Conservation (phyloP, 2,797 vertebrate genomes). For the Anabacerthia variegaticeps region DNA sequence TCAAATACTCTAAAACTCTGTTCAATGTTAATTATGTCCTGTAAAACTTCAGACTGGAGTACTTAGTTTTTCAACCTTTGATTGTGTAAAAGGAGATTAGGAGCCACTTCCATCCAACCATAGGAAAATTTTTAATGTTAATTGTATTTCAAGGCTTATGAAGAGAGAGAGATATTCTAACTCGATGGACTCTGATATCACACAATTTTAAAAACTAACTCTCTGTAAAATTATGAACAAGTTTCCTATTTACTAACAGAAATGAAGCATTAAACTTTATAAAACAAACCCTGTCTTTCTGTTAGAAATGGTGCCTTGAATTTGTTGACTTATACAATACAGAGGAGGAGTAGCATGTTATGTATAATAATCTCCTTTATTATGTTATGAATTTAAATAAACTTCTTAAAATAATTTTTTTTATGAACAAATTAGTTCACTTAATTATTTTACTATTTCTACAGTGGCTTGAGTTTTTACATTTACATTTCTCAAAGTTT, state of each 20-base stretch:
- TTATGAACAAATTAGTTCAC: accelerated
- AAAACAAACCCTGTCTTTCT: neutral
- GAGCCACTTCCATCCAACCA: neutral
- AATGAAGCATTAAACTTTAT: neutral
- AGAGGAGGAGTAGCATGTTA: neutral
- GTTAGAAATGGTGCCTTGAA: neutral
- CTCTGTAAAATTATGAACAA: neutral
- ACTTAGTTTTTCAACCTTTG: neutral
- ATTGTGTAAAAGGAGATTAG: neutral
- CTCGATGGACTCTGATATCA: neutral
- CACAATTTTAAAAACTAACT: neutral
- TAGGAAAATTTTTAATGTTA: neutral
- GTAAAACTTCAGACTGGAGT: neutral
- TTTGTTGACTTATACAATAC: neutral
- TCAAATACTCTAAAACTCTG: neutral
- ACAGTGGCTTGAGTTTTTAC: neutral
- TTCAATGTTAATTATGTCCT: neutral
- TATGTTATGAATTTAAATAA: neutral
- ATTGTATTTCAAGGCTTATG: neutral
- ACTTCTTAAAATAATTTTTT: neutral
- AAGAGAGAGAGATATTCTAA: neutral
- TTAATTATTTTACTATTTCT: neutral
- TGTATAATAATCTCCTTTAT: neutral
- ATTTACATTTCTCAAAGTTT: neutral
- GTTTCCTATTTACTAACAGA: neutral